Base-by-base conservation (phyloP, 2,113 vertebrate genomes). In the Loxodonta africana region DNA sequence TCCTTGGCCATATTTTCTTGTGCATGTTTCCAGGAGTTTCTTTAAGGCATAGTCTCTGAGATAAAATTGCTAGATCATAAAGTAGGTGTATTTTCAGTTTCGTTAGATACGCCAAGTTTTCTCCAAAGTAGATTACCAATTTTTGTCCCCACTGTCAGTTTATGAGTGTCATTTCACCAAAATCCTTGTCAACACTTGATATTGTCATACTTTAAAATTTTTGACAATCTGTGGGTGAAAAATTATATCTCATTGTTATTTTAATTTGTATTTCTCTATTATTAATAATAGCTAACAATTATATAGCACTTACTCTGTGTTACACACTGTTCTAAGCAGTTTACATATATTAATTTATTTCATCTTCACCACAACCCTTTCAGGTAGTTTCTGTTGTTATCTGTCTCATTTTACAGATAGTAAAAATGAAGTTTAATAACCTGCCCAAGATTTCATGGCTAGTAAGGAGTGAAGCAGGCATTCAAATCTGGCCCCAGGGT, bases 151-250 rank as follows among this genome's bases (percentile, higher is more conserved):
- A 90, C 25, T 95, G 82, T 41, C 17, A 88, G 80, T 81, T 83
- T 91, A 44, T 57, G 81, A 81, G 86, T 88, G 90, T 81, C 73
- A 87, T 85, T 96, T 92, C n/a, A 53, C 60, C 91, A 53, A 82
- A 97, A 92, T 90, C 62, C 71, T 95, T 97, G 91, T 90, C 96
- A 92, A 97, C 87, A 93, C 97, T 96, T 96, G 88, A 95, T 97
- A 96, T 69, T 94, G 60, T 97, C 96, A 96, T 92, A 69, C 48
- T 95, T 88, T 26, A 95, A 87, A 78, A 30, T 80, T 97, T 94
- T 78, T 98, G 96, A 97, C 94, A 97, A 63, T 84, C 46, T 74
- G 26, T 97, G 96, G 93, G 87, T 90, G 84, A 97, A 87, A 97
- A 97, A 97, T 97, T 97, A 84, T 80, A 57, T 95, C 82, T 91